Base-by-base conservation (phyloP, 1,140 invertebrate genomes). In the Saccostrea glomerata region DNA sequence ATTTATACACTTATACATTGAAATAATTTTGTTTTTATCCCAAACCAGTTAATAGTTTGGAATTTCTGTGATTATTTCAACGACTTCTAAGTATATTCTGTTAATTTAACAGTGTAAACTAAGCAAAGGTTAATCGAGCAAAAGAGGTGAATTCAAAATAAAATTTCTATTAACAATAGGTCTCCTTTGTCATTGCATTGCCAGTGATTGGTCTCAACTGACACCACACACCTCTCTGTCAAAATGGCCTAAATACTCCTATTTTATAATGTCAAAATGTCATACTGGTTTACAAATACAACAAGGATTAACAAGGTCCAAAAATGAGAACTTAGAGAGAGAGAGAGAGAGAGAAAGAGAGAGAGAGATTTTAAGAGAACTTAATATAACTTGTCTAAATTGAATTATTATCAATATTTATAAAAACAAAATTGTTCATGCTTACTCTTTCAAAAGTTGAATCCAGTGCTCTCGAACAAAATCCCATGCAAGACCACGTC, bases 401-500 rank as follows among this genome's bases (percentile, higher is more conserved):
- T 12, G 23, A 54, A 55, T 63, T 17, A 87, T n/a, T 30, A 25
- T 23, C 58, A 86, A 15, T 2, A 30, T 66, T 47, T 0, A 82
- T 87, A 0, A 60, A 58, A 60, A 30, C 1, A 30, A 56, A 56
- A 15, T 36, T 25, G 0, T 85, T 1, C 0, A 66, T 20, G 89
- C 90, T 89, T 87, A 92, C 92, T 91, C 89, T 12, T 91, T 85
- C 54, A 84, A 87, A 0, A 91, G 58, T 0, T 13, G 84, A 77
- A 96, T 93, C 97, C 97, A 98, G 87, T 97, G 96, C 0, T 96
- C 96, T 92, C 97, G 96, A 0, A 98, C 93, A 94, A 97, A 97
- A 90, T 97, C 95, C 97, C 97, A 98, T 5, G 97, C 97, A 9
- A 97, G 94, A 4, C 97, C 94, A 85, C 96, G 95, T 11, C 97